Evolutionary conservation across 2,113 vertebrate species (phyloP), one percentile per base, ranked within the genome.

Genomic region (Apus apus): DNA sequence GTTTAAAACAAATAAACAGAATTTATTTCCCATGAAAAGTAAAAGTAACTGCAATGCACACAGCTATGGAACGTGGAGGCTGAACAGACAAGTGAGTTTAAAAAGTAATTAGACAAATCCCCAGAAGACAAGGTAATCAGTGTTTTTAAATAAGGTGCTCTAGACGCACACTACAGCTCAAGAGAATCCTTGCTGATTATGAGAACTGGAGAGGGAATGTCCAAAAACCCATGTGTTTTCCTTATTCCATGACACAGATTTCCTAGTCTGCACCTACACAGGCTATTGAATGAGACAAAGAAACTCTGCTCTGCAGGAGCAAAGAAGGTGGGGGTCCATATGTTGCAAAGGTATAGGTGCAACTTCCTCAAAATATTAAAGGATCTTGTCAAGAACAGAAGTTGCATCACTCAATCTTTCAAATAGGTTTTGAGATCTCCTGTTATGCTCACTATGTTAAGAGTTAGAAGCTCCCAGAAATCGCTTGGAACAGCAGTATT

Each of bases 271-370:
- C 17, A 83, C 9, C 8, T 51, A 51, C 13, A 51, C 23, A 38
- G 10, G 10, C 3, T 64, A 14, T 4, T 85, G 20, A 73, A 85
- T 11, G 9, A 66, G 20, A 51, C 19, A 66, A 61, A 62, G 40
- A 51, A 91, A 40, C 8, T 26, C 34, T 56, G 14, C 16, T 76
- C 15, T 56, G 68, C 29, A 43, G 45, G 12, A 32, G 25, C 6
- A 56, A 78, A 65, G 34, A 30, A 36, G 6, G 16, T 1, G 0
- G 4, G 0, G 4, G 2, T 57, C 26, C 21, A 27, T 32, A 62
- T 4, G 32, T 18, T 57, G 18, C 21, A 65, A 74, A 74, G 12
- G 5, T 27, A 30, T 6, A n/a, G 13, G 6, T 46, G 6, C 16
- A 60, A 60, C 36, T 79, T 65, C 15, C 13, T 19, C 66, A 72